These are phyloP conservation scores for Macrobrachium rosenbergii DNA, from an alignment of 1,140 invertebrate species.

Conservation along the genomic window DNA sequence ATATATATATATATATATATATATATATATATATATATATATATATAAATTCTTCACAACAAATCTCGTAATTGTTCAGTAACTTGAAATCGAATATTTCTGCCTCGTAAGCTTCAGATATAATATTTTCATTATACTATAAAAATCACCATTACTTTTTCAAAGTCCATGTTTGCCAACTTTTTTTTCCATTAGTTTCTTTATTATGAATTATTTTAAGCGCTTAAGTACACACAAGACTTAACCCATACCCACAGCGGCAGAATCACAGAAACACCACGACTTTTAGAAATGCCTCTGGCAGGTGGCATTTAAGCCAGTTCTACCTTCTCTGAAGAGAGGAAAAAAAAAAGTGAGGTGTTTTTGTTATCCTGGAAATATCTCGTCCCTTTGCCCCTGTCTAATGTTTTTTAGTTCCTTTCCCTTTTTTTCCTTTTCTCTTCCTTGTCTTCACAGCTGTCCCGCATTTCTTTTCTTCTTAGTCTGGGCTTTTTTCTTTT, in stretches of 20 bases:
- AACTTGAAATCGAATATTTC: background rate
- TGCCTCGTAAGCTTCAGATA: background rate
- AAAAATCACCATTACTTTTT: background rate
- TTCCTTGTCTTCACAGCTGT: too few species aligned
- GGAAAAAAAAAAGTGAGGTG: background rate
- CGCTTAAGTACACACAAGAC: background rate
- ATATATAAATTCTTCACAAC: background rate
- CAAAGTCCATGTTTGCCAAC: background rate
- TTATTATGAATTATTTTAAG: background rate
- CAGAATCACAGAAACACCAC: background rate
- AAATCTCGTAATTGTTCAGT: background rate
- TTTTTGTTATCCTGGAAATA: too few species aligned
- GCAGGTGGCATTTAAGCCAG: background rate
- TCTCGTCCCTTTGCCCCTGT: background rate
- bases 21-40: slow-evolving; percentile 30
- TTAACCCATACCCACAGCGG: background rate
- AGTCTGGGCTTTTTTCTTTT: too few species aligned
- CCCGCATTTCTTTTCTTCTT: too few species aligned
- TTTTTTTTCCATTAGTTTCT: background rate
- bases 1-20: slow-evolving; percentile 30
- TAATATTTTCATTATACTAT: background rate
- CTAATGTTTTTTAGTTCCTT: background rate
- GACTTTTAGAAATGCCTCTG: background rate
- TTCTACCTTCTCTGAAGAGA: slow-evolving; percentile 19
- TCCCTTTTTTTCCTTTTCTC: too few species aligned